Evolutionary conservation across 1,140 invertebrate genomes (phyloP).

Genomic region (Drosophila pseudoananassae): DNA sequence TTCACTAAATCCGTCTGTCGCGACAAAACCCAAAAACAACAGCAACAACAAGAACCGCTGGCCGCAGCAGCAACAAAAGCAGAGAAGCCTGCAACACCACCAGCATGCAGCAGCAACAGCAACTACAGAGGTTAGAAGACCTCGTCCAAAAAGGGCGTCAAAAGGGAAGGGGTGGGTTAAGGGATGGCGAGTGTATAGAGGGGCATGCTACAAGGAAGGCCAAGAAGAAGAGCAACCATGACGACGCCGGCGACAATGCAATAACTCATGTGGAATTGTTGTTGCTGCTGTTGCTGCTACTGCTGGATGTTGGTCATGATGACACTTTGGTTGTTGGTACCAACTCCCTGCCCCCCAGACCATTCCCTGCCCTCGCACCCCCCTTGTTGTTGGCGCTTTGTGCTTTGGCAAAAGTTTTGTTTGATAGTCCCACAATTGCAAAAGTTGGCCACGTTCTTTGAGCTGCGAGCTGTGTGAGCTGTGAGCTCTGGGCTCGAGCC

Average conservation of each 20-base stretch:
- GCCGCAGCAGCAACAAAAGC: conserved; percentile 28
- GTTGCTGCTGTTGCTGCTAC: conserved; percentile 32
- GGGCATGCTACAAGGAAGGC: conserved; percentile 6
- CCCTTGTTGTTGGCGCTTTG: conserved; percentile 24
- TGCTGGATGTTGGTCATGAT: conserved; percentile 62
- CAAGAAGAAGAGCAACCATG: conserved; percentile 43
- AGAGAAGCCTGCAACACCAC: not conserved
- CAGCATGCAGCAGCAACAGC: conserved; percentile 4
- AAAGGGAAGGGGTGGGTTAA: not conserved
- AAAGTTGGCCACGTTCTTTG: conserved; percentile 62
- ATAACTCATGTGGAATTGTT: conserved; percentile 68
- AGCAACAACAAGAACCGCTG: conserved; percentile 36
- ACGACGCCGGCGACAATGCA: conserved; percentile 64
- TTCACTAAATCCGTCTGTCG: conserved; percentile 70
- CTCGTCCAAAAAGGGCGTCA: conserved; percentile 7
- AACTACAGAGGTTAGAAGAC: conserved; percentile 24
- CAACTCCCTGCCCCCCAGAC: conserved; percentile 10
- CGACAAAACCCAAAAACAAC: conserved; percentile 56
- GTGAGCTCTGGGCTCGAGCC: conserved; percentile 21
- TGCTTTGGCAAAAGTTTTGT: conserved; percentile 69
- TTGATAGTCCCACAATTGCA: conserved; percentile 64
- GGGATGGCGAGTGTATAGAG: not conserved
- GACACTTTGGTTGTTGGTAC: conserved; percentile 64
- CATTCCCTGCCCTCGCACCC: not conserved
- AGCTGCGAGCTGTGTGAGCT: conserved; percentile 18